Percentiles rank a stretch among this genome's conserved stretches.
These are phyloP conservation scores for Drosophila recens DNA, from an alignment of 2,888 invertebrate genomes.

Conservation along the genomic window DNA sequence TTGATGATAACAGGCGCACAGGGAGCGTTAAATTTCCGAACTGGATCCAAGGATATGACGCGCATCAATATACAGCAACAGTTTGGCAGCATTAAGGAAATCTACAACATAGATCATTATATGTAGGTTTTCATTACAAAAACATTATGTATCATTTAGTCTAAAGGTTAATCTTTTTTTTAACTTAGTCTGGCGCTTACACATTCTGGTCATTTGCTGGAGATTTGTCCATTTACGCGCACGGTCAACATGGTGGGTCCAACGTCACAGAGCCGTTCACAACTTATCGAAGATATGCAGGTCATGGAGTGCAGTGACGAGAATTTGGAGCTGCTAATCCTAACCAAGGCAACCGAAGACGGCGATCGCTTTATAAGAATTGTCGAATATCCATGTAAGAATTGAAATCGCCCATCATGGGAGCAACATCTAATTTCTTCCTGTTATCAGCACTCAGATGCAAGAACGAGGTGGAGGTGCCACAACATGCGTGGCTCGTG, in stretches of 20 bases:
- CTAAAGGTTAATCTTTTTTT: too few species aligned
- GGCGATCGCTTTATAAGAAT: slow-evolving; percentile 77
- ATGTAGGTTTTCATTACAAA: slow-evolving; percentile 69
- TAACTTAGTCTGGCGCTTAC: slow-evolving; percentile 78
- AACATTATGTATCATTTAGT: background rate
- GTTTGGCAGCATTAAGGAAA: slow-evolving; percentile 77
- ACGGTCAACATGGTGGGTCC: slow-evolving; percentile 60
- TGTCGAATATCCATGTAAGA: slow-evolving; percentile 84
- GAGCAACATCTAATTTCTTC: background rate
- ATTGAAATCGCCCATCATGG: background rate
- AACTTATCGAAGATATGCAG: slow-evolving; percentile 82
- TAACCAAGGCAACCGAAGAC: slow-evolving; percentile 71
- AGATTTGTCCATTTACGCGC: slow-evolving; percentile 83
- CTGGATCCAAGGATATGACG: slow-evolving; percentile 51
- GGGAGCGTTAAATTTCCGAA: slow-evolving; percentile 64
- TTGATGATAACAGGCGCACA: slow-evolving; percentile 65
- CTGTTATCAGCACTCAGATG: slow-evolving; percentile 77
- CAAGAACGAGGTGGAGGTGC: slow-evolving; percentile 81
- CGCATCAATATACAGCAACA: slow-evolving; percentile 69
- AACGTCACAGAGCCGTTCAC: slow-evolving; percentile 8
- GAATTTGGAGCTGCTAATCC: slow-evolving; percentile 80
- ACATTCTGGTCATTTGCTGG: slow-evolving; percentile 80
- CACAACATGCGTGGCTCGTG: slow-evolving; percentile 82
- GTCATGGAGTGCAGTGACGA: slow-evolving; percentile 83
- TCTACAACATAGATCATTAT: slow-evolving; percentile 81